phyloP scores from a whole-genome alignment of 1,140 invertebrate species.

The Drosophila punjabiensis region DNA sequence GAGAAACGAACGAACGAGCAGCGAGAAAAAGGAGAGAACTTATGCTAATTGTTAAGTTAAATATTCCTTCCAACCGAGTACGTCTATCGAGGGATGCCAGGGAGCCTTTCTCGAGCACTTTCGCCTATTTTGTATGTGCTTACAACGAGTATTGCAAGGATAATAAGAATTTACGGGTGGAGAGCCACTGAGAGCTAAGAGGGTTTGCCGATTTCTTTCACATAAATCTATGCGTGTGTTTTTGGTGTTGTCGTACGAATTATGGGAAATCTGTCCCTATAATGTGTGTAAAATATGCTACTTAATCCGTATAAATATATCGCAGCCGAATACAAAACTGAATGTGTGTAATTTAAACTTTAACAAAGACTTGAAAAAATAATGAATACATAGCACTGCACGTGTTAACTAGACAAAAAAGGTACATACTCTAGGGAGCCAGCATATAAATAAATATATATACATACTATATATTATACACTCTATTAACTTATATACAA shows the following conservation, averaged over 20 bases:
- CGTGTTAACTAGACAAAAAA: slow-evolving; percentile 46
- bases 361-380: slow-evolving; percentile 44
- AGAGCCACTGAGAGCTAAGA: slow-evolving; percentile 2
- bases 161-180: slow-evolving; percentile 22
- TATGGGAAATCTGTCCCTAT: slow-evolving; percentile 30
- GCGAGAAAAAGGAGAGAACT: slow-evolving; percentile 18
- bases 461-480: slow-evolving; percentile 36
- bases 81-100: slow-evolving; percentile 31
- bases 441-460: slow-evolving; percentile 35
- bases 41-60: slow-evolving; percentile 62
- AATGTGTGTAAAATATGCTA: slow-evolving; percentile 50
- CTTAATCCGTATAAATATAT: slow-evolving; percentile 47
- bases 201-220: slow-evolving; percentile 29
- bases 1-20: neutral
- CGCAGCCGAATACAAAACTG: slow-evolving; percentile 29
- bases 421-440: slow-evolving; percentile 40
- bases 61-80: slow-evolving; percentile 58
- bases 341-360: slow-evolving; percentile 45
- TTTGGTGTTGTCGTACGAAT: slow-evolving; percentile 39
- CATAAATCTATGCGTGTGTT: slow-evolving; percentile 40
- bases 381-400: slow-evolving; percentile 32
- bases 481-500: slow-evolving; percentile 48
- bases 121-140: slow-evolving; percentile 47
- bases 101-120: slow-evolving; percentile 37
- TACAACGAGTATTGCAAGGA: slow-evolving; percentile 57